Base-by-base conservation (phyloP, 2,113 vertebrate genomes). In the Bungarus multicinctus region DNA sequence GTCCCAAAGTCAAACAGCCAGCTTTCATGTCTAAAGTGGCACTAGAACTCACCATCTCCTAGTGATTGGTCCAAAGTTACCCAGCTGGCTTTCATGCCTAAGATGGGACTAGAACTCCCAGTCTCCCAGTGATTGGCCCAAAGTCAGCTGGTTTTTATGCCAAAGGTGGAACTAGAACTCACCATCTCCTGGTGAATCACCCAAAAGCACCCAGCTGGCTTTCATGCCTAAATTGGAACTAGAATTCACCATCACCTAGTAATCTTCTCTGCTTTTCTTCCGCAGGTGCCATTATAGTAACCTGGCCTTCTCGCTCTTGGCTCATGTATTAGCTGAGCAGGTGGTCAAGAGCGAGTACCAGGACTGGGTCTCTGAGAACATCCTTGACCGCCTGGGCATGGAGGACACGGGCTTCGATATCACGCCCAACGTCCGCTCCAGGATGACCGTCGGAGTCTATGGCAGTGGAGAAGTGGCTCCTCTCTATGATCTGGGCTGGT, bases 261-360 rank as follows among this genome's bases (percentile, higher is more conserved):
- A 23, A 7, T 25, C 11, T 0, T 60, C 27, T 89, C 43, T 60
- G 18, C 3, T 53, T 34, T 58, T 30, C 23, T 34, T 27, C 34
- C 88, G 47, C 95, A 99, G 99, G 89, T 99, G 99, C 94, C 99
- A 99, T 93, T 99, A 99, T 96, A 99, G 99, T 96, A 99, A 99
- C 18, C 94, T 99, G 96, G 99, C 98, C 87, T 99, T 99, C 96
- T 99, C 98, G 0, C 96, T 99, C 74, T 89, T 99, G 97, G 99
- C 98, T 2, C 98, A 99, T 0, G 95, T 99, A 45, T 95, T 99
- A 94, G 98, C 98, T 0, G 96, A 97, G 14, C 98, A 97, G 14
- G 97, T 98, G 0, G 94, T 97, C 0, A 97, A 98, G 0, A 96
- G 96, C 0, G 97, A 99, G 93, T 99, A 98, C 95, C 98, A 99